A percentile compares a stretch with the other conserved stretches of the same genome.
These are phyloP conservation scores for Varroa destructor DNA, from an alignment of 1,140 invertebrate species.

Conservation along the genomic window DNA sequence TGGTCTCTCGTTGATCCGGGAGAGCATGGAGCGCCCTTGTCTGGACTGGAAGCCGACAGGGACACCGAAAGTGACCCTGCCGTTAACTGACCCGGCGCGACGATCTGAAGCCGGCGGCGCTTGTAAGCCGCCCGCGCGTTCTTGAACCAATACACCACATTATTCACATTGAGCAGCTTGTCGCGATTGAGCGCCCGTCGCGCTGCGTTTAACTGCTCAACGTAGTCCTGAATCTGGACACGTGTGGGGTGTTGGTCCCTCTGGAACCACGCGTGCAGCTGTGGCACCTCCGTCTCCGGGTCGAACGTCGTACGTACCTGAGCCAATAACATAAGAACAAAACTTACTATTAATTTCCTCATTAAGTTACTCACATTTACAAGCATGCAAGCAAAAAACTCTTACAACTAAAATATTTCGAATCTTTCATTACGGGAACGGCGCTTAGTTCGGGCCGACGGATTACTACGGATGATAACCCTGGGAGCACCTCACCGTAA, in stretches of 20 bases:
- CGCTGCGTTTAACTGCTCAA: slow-evolving; percentile 79
- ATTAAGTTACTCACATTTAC: neutral
- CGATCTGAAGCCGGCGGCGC: slow-evolving; percentile 41
- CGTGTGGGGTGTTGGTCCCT: slow-evolving; percentile 77
- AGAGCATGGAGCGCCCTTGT: slow-evolving; percentile 1
- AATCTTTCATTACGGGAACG: neutral
- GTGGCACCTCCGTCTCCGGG: slow-evolving; percentile 83
- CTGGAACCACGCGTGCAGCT: slow-evolving; percentile 81
- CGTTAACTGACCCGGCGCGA: slow-evolving; percentile 20
- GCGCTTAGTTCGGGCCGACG: neutral
- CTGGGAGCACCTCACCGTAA: slow-evolving; percentile 19
- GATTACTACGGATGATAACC: slow-evolving; percentile 13
- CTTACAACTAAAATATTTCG: too few species aligned
- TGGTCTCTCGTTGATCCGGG: slow-evolving; percentile 7
- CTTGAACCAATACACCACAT: slow-evolving; percentile 98
- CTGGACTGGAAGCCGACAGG: neutral
- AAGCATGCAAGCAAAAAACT: neutral
- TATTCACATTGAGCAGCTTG: slow-evolving; percentile 87
- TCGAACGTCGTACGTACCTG: slow-evolving; percentile 61
- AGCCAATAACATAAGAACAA: slow-evolving; percentile 31
- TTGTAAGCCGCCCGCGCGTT: slow-evolving; percentile 90
- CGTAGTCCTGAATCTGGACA: slow-evolving; percentile 76
- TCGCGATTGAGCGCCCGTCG: slow-evolving; percentile 53
- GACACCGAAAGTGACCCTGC: too few species aligned
- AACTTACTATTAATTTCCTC: too few species aligned